Base-by-base conservation (phyloP, 35 echinoderm and acorn worm species). In the Diadema setosum region DNA sequence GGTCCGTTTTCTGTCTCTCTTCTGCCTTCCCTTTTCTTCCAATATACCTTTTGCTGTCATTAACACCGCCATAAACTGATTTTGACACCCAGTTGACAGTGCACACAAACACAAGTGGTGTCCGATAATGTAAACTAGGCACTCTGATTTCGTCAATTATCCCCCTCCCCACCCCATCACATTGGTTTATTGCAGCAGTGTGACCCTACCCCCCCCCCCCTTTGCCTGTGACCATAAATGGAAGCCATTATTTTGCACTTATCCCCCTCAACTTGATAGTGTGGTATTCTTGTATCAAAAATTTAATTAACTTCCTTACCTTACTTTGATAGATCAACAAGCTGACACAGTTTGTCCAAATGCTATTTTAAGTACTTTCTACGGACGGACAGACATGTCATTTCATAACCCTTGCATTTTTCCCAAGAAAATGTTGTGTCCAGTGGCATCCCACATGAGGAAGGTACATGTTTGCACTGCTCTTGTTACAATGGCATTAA, bases 101-200 rank as follows among this genome's bases (percentile, higher is more conserved):
- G 37, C 37, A 67, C 63, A 67, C 63, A 67, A 67, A 67, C 63
- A 67, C 24, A 26, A 26, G 1, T 67, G 63, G 63, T 67, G 37
- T 67, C 63, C 27, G 63, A 34, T 67, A 67, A 67, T 67, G 63
- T 67, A 67, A 67, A 67, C 63, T 67, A n/a, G 63, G 63, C 63
- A 34, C 27, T 67, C 37, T 12, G 63, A 67, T 67, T 67, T 67
- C 63, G 29, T 26, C 63, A 67, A 67, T 67, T 67, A 67, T 34
- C 63, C 36, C 26, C 63, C 63, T 67, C 26, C 37, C 12, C 37
- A 12, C 26, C 2, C 14, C 4, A 33, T 3, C 63, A 3, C 1
- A 2, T 34, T 67, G 25, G 63, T 18, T 3, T 9, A 15, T 25
- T 26, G 37, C 37, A n/a, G n/a, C n/a, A n/a, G n/a, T n/a, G n/a